These are phyloP conservation scores for Cheilosia scutellata DNA, from an alignment of 2,888 invertebrate genomes.

Conservation along the genomic window DNA sequence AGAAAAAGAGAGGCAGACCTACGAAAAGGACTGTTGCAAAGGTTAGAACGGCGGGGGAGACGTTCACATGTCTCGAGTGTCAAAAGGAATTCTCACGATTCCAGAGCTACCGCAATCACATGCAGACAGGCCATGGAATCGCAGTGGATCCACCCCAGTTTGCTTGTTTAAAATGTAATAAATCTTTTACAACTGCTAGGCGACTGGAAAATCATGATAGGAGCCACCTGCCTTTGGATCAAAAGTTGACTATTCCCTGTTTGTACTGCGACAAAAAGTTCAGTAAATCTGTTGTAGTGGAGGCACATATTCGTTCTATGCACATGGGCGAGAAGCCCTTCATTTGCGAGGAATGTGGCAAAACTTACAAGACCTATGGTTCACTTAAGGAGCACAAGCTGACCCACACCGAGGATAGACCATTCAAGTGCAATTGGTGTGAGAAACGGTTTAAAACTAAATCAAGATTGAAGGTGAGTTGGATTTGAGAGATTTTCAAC, in stretches of 20 bases:
- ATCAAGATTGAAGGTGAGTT: conserved; percentile 78
- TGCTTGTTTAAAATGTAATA: conserved; percentile 76
- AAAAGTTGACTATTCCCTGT: conserved; percentile 77
- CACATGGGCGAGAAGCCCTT: conserved; percentile 83
- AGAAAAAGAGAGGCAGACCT: neutral
- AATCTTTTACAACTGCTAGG: conserved; percentile 71
- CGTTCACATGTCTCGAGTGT: conserved; percentile 42
- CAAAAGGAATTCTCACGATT: conserved; percentile 59
- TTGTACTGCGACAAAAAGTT: conserved; percentile 81
- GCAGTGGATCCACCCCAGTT: conserved; percentile 70
- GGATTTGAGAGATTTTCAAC: neutral
- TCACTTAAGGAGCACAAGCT: conserved; percentile 85
- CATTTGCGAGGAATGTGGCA: conserved; percentile 85
- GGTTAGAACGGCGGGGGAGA: conserved; percentile 11
- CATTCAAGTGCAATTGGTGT: conserved; percentile 84
- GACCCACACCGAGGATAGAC: conserved; percentile 84
- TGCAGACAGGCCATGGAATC: conserved; percentile 76
- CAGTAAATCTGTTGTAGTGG: conserved; percentile 79
- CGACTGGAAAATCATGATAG: conserved; percentile 76
- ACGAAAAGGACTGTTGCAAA: neutral
- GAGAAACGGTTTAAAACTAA: conserved; percentile 82
- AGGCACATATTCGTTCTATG: conserved; percentile 80
- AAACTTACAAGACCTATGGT: conserved; percentile 84
- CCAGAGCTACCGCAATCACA: conserved; percentile 77
- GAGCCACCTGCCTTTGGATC: conserved; percentile 76